Conservation (phyloP, 2,797 vertebrate genomes). For the Calcarius lapponicus region DNA sequence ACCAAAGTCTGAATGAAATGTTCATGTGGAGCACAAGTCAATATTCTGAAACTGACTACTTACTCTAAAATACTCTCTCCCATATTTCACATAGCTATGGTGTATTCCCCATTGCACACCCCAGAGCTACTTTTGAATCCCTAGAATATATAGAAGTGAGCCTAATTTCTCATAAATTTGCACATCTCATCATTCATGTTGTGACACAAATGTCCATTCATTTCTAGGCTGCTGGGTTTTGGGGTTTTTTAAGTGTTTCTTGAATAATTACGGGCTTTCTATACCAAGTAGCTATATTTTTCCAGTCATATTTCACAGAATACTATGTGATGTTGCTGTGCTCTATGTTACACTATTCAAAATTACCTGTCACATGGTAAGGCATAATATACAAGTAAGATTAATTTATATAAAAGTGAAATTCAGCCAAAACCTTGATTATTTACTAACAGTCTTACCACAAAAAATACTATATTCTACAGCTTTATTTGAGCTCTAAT, state of each 20-base stretch:
- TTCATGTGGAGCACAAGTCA: not conserved
- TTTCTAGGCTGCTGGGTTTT: not conserved
- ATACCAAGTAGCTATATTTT: not conserved
- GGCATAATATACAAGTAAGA: not conserved
- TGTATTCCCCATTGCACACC: not conserved
- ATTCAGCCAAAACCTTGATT: not conserved
- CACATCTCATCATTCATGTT: not conserved
- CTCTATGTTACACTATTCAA: not conserved
- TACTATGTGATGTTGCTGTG: not conserved
- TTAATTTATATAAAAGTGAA: not conserved
- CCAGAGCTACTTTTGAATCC: not conserved
- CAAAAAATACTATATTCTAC: not conserved
- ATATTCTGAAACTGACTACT: conserved; percentile 10
- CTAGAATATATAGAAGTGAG: not conserved
- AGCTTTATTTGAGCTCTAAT: not conserved
- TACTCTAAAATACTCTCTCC: not conserved
- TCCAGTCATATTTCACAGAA: conserved; percentile 1
- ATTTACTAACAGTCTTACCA: not conserved
- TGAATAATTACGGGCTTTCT: not conserved
- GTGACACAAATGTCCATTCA: not conserved
- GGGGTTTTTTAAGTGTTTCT: not conserved
- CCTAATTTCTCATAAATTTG: not conserved
- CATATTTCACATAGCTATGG: not conserved
- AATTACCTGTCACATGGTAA: not conserved
- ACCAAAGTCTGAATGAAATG: not conserved